Evolutionary conservation across 1,140 invertebrate genomes (phyloP).

Genomic region (Aethina tumida): DNA sequence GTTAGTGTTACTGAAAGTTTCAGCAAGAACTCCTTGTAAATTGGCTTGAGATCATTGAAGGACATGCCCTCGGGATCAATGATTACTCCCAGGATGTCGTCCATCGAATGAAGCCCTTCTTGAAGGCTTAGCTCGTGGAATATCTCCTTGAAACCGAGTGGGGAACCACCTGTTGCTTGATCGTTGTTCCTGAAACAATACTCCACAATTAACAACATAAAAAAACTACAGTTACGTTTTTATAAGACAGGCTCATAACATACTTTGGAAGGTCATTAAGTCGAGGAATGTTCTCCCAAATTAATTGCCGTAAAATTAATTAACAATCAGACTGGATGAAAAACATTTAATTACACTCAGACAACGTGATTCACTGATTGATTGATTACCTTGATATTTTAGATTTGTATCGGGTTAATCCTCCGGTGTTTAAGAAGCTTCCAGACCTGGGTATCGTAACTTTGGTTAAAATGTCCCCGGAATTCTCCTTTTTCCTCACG

Average conservation of each 20-base stretch:
- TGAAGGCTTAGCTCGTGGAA: constrained; percentile 75
- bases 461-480: constrained; percentile 69
- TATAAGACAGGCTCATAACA: no score
- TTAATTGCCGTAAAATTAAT: no score
- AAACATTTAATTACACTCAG: no score
- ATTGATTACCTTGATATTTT: constrained; percentile 44
- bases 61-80: constrained; percentile 86
- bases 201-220: no score
- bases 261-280: no score
- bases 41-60: constrained; percentile 82
- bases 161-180: constrained; percentile 54
- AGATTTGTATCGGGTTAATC: constrained; percentile 56
- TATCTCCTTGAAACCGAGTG: constrained; percentile 70
- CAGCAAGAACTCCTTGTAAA: constrained; percentile 80
- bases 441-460: constrained; percentile 73
- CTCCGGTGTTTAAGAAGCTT: constrained; percentile 71
- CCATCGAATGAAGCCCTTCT: constrained; percentile 75
- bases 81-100: constrained; percentile 78
- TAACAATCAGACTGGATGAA: no score
- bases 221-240: no score
- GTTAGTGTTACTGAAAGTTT: constrained; percentile 78
- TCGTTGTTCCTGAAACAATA: constrained; percentile 46
- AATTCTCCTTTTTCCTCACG: constrained; percentile 35
- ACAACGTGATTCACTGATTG: no score
- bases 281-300: no score